Evolutionary conservation across 2,888 invertebrate species (phyloP).

Genomic region (Coelinius sp.): DNA sequence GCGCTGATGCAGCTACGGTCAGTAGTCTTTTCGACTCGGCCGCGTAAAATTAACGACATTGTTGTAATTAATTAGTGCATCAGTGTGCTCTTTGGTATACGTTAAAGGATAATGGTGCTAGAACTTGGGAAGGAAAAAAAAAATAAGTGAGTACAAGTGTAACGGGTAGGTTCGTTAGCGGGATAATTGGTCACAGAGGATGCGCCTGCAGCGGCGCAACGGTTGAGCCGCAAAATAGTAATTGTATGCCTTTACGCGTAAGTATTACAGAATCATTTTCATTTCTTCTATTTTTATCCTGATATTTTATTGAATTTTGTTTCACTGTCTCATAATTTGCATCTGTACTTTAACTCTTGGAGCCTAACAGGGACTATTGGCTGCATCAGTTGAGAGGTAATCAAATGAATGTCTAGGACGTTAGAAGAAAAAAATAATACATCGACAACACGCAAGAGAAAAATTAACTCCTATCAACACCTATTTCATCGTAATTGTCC

Average conservation of each 20-base stretch:
- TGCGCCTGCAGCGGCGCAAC: constrained; percentile 56
- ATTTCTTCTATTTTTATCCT: background rate
- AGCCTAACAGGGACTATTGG: no score
- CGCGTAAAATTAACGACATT: constrained; percentile 70
- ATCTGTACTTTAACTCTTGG: no score
- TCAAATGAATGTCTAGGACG: no score
- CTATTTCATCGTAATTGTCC: no score
- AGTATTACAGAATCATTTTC: constrained; percentile 44
- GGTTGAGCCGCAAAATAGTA: constrained; percentile 58
- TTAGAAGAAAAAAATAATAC: no score
- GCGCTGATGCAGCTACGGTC: constrained; percentile 58
- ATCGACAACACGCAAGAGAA: no score
- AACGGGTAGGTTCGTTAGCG: constrained; percentile 63
- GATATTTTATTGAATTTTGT: background rate
- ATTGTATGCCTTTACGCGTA: constrained; percentile 61
- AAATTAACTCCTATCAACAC: no score
- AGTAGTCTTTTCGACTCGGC: constrained; percentile 68
- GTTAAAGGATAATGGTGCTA: constrained; percentile 1
- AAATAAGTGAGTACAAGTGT: constrained; percentile 33
- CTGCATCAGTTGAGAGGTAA: no score
- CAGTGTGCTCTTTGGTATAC: constrained; percentile 30
- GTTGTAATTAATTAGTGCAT: constrained; percentile 69
- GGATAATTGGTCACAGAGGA: constrained; percentile 70
- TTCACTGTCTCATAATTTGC: background rate
- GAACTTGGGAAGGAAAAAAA: constrained; percentile 16